A percentile compares a stretch with the other conserved stretches of the same genome.
These are phyloP conservation scores for Actinemys pallida DNA, from an alignment of 2,113 vertebrate genomes.

Conservation along the genomic window DNA sequence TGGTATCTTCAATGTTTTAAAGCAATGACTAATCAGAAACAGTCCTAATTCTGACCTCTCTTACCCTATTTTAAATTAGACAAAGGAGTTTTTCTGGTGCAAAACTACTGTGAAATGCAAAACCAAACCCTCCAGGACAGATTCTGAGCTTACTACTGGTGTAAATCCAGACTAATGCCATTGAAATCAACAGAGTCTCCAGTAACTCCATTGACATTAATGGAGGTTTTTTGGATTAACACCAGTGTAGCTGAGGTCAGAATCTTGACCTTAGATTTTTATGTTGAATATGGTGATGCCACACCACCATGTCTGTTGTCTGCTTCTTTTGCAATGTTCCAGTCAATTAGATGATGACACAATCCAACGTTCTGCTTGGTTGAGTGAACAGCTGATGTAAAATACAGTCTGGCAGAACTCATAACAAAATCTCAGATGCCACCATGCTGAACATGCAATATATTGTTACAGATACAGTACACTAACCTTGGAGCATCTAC, in stretches of 20 bases:
- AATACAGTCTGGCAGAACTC: rapidly evolving
- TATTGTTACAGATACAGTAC: rapidly evolving
- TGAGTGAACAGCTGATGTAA: neutral
- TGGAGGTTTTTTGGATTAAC: rapidly evolving
- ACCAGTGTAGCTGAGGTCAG: rapidly evolving
- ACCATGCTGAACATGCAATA: neutral
- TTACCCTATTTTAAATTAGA: neutral
- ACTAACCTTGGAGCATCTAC: rapidly evolving
- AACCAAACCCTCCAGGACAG: rapidly evolving
- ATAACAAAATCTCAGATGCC: neutral
- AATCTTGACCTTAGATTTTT: neutral
- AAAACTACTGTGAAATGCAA: neutral
- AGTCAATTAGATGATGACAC: neutral
- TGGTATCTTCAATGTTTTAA: neutral
- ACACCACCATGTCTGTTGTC: neutral
- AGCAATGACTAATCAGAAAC: neutral
- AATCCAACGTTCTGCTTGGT: rapidly evolving
- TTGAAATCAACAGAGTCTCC: neutral
- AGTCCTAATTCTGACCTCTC: neutral
- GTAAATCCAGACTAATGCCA: neutral
- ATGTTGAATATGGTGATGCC: neutral
- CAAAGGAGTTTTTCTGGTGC: neutral
- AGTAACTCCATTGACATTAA: rapidly evolving
- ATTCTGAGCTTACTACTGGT: rapidly evolving
- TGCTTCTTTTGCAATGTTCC: neutral